phyloP scores from a whole-genome alignment of 2,797 vertebrate species.

The Periparus ater region DNA sequence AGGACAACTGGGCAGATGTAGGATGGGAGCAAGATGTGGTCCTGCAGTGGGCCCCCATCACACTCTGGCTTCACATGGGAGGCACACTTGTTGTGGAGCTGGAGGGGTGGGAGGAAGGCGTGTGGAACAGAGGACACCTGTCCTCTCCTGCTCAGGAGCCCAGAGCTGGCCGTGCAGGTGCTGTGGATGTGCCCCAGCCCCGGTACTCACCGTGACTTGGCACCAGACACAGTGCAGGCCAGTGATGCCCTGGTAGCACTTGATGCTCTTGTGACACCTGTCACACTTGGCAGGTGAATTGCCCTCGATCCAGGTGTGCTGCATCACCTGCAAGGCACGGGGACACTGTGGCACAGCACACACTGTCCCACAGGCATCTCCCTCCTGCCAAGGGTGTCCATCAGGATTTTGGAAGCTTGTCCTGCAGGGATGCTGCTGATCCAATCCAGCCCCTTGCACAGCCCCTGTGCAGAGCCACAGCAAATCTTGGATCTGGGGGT shows the following conservation, averaged over 20 bases:
- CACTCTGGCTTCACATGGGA: conserved; percentile 86
- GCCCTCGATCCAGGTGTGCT: conserved; percentile 95
- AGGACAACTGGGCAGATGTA: conserved; percentile 89
- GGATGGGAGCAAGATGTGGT: conserved; percentile 91
- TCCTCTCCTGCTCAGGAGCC: background rate
- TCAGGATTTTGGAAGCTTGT: accelerated
- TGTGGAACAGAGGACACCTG: accelerated
- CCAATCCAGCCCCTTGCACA: background rate
- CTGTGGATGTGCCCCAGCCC: background rate
- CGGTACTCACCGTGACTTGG: conserved; percentile 87
- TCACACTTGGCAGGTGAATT: conserved; percentile 92
- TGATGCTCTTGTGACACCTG: conserved; percentile 93
- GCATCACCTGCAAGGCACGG: conserved; percentile 84
- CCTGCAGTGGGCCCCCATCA: conserved; percentile 88
- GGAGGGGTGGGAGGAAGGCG: background rate
- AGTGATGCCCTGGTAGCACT: conserved; percentile 93
- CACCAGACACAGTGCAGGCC: conserved; percentile 96
- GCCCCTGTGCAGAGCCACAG: accelerated
- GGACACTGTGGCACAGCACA: background rate
- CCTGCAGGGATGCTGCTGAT: background rate
- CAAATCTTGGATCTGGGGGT: background rate
- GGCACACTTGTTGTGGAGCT: conserved; percentile 95
- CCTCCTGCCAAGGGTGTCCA: background rate
- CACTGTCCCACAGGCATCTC: accelerated
- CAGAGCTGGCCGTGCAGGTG: accelerated